A percentile compares a stretch with the other conserved stretches of the same genome.
Conservation (phyloP, 2,113 vertebrate species). For the Probosciger aterrimus region DNA sequence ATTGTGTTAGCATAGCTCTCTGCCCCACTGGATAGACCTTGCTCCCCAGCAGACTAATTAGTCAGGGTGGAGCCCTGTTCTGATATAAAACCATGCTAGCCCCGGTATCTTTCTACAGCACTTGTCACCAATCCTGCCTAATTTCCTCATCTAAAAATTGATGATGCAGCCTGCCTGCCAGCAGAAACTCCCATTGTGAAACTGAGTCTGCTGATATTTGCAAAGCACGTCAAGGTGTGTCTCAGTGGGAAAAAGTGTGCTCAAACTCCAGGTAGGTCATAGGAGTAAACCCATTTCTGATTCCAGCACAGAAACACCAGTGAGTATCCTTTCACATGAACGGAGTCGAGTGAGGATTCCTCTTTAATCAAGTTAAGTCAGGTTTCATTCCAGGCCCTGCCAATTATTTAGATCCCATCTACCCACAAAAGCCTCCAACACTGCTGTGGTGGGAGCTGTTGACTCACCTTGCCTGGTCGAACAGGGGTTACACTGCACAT, state of each 20-base stretch:
- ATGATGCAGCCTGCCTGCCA: conserved; percentile 30
- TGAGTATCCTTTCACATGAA: neutral
- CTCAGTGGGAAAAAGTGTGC: neutral
- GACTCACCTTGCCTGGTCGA: neutral
- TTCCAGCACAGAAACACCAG: neutral
- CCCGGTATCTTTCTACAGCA: neutral
- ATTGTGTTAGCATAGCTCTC: neutral
- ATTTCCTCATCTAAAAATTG: conserved; percentile 56
- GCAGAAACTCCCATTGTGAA: conserved; percentile 62
- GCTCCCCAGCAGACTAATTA: conserved; percentile 11
- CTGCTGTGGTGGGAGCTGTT: neutral
- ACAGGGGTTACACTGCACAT: neutral
- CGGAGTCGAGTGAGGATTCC: neutral
- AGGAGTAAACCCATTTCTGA: neutral
- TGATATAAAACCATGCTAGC: neutral
- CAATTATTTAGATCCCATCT: conserved; percentile 34
- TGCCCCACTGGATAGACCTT: neutral
- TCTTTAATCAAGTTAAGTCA: neutral
- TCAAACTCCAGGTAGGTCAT: neutral
- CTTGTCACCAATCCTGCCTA: conserved; percentile 1
- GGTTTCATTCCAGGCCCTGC: neutral
- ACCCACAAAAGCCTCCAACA: neutral
- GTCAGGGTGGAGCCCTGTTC: neutral
- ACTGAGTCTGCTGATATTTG: conserved; percentile 58
- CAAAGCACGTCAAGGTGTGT: conserved; percentile 48